A percentile compares a stretch with the other conserved stretches of the same genome.
These are phyloP conservation scores for Entomyzon cyanotis DNA, from an alignment of 2,113 vertebrate species.

Conservation along the genomic window DNA sequence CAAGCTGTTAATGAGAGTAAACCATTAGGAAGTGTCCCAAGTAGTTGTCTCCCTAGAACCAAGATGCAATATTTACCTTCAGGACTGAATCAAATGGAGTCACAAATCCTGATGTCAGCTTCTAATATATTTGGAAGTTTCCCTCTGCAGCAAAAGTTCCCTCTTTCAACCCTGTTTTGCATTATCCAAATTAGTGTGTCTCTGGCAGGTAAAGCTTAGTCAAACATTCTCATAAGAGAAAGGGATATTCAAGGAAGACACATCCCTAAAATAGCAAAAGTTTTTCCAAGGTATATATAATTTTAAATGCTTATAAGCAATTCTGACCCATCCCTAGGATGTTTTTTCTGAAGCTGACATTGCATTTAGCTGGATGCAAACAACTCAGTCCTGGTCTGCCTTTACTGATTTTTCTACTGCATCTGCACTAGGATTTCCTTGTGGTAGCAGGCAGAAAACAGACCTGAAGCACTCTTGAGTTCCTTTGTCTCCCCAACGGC, in stretches of 20 bases:
- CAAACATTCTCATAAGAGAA: neutral
- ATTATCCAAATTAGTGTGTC: slow-evolving; percentile 14
- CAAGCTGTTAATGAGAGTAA: slow-evolving; percentile 1
- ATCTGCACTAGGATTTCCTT: neutral
- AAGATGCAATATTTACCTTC: neutral
- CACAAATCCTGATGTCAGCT: neutral
- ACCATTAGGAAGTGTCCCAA: slow-evolving; percentile 4
- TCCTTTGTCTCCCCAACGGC: neutral
- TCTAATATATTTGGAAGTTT: neutral
- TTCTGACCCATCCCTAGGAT: neutral
- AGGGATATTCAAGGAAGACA: neutral
- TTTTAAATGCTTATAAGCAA: neutral
- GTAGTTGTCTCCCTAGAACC: neutral
- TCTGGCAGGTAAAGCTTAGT: neutral
- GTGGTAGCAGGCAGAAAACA: neutral
- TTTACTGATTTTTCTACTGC: neutral
- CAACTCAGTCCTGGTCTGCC: neutral
- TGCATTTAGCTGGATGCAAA: neutral
- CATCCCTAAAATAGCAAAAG: neutral
- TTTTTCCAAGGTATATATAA: neutral
- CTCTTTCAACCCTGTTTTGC: slow-evolving; percentile 31
- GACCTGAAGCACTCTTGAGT: neutral
- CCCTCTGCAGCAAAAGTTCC: neutral
- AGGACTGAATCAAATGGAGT: slow-evolving; percentile 1
- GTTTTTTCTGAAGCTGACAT: neutral